Percentiles rank a stretch among this genome's conserved stretches.
Conservation (phyloP, 92 coral and sea anemone genomes). For the Bergia puertoricense region DNA sequence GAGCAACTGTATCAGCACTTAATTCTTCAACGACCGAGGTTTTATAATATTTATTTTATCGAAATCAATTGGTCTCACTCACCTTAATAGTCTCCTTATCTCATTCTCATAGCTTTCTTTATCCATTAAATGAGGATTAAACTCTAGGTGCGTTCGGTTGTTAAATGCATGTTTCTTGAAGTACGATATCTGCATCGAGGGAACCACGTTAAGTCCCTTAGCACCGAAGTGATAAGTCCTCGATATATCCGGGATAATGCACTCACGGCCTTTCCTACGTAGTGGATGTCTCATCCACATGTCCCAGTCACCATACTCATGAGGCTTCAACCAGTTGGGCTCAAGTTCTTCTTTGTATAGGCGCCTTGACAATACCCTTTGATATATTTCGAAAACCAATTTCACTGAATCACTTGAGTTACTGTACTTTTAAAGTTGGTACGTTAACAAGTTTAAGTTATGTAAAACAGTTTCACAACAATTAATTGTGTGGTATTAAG, state of each 20-base stretch:
- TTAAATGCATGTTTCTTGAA: conserved; percentile 62
- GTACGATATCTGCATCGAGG: conserved; percentile 47
- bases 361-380: conserved; percentile 65
- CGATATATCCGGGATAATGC: conserved; percentile 65
- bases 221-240: conserved; percentile 66
- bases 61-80: background rate
- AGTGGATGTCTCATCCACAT: conserved; percentile 53
- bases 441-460: background rate
- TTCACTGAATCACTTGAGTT: background rate
- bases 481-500: too few relatives aligned
- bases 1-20: too few relatives aligned
- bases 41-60: too few relatives aligned
- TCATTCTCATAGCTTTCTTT: conserved; percentile 54
- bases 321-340: conserved; percentile 54
- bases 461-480: too few relatives aligned
- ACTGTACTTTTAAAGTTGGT: background rate
- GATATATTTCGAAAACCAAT: background rate
- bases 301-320: conserved; percentile 59
- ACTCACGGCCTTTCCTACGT: conserved; percentile 57
- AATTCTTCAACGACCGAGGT: too few relatives aligned
- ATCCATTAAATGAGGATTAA: conserved; percentile 54
- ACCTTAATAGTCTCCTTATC: conserved; percentile 52
- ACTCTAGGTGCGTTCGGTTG: conserved; percentile 34
- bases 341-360: conserved; percentile 65
- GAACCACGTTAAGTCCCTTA: conserved; percentile 60